A percentile compares a stretch with the other conserved stretches of the same genome.
Conservation (phyloP, 2,113 vertebrate species). For the Petrocephalus microphthalmus region DNA sequence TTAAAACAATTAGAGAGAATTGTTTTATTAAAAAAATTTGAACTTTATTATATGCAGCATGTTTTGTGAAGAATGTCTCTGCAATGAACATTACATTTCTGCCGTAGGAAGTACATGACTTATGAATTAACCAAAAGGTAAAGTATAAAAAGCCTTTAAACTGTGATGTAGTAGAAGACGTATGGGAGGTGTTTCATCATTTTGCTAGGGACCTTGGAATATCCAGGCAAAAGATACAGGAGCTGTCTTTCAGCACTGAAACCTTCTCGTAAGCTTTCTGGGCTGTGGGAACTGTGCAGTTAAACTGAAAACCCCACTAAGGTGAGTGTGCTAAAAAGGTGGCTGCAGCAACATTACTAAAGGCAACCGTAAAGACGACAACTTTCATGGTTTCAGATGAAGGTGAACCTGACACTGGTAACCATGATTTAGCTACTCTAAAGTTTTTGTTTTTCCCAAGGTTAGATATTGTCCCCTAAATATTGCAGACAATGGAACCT, state of each 20-base stretch:
- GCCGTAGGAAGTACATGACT: background rate
- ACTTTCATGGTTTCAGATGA: background rate
- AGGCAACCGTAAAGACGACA: background rate
- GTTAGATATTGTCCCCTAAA: background rate
- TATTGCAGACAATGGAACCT: background rate
- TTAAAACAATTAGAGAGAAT: background rate
- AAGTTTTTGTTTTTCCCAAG: background rate
- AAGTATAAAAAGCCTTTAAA: background rate
- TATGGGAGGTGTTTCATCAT: background rate
- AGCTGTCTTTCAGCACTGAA: background rate
- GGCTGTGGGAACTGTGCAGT: background rate
- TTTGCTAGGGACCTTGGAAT: background rate
- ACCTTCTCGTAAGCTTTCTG: background rate
- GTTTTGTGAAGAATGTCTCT: background rate
- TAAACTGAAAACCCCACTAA: background rate
- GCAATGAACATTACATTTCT: background rate
- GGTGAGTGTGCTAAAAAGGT: slow-evolving; percentile 1
- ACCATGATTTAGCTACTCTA: background rate
- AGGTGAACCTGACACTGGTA: background rate
- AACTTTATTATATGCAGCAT: background rate
- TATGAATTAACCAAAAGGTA: background rate
- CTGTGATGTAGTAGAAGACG: background rate
- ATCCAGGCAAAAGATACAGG: background rate
- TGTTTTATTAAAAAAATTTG: background rate
- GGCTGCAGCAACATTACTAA: background rate